Evolutionary conservation across 2,113 vertebrate genomes (phyloP).

Genomic region (Brachionichthys hirsutus): DNA sequence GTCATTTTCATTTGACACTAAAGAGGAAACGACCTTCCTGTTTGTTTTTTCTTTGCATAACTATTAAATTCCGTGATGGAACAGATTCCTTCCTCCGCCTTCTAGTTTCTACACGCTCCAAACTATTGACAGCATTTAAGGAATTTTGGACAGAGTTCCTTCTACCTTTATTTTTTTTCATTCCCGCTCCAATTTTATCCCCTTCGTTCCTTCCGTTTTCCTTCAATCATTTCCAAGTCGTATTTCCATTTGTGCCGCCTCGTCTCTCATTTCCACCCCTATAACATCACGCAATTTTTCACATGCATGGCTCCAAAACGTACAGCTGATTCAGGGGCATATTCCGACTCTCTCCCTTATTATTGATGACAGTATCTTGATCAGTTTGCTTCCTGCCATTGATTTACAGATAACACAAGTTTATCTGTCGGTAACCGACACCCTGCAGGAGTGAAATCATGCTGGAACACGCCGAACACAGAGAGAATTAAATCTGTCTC

Average conservation of each 20-base stretch:
- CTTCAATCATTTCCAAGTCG: not conserved
- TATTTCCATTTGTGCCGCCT: not conserved
- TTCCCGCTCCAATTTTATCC: not conserved
- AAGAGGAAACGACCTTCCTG: too few relatives aligned
- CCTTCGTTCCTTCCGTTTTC: conserved; percentile 13
- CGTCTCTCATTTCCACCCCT: not conserved
- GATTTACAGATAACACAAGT: conserved; percentile 32
- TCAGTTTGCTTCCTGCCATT: conserved; percentile 30
- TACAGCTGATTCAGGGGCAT: not conserved
- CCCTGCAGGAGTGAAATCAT: conserved; percentile 9
- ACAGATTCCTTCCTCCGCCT: conserved; percentile 36
- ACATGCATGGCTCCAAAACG: not conserved
- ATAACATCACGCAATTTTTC: not conserved
- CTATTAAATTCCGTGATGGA: conserved; percentile 30
- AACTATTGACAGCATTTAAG: conserved; percentile 65
- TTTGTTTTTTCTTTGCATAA: conserved; percentile 10
- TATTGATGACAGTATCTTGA: conserved; percentile 7
- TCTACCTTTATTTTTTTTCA: conserved; percentile 50
- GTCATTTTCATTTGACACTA: conserved; percentile 26
- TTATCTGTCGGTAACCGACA: conserved; percentile 35
- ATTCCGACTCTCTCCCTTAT: not conserved
- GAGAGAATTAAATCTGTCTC: conserved; percentile 29
- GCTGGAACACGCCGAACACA: conserved; percentile 11
- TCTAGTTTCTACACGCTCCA: conserved; percentile 64
- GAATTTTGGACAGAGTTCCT: conserved; percentile 57